Conservation (phyloP, 2,797 vertebrate species). For the Naso thynnoides region DNA sequence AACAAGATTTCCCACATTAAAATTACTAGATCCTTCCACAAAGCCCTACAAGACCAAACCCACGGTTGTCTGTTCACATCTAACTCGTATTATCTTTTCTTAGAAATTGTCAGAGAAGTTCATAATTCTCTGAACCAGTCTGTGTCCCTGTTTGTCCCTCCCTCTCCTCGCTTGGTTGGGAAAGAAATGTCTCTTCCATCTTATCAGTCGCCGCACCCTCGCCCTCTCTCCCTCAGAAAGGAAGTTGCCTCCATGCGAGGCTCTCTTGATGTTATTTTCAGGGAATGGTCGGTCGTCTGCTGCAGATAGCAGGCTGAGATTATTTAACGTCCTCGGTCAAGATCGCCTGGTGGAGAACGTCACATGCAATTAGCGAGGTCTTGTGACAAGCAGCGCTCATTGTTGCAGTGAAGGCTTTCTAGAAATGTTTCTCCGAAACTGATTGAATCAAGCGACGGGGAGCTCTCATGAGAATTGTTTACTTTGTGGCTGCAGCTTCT, state of each 20-base stretch:
- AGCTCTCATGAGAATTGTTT: conserved; percentile 40
- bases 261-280: conserved; percentile 82
- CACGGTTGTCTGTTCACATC: conserved; percentile 24
- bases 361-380: conserved; percentile 58
- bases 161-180: conserved; percentile 43
- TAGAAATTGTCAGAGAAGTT: conserved; percentile 26
- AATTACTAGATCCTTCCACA: conserved; percentile 24
- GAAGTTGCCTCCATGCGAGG: conserved; percentile 75
- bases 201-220: conserved; percentile 81
- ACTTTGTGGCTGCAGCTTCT: conserved; percentile 21
- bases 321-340: conserved; percentile 56
- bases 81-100: conserved; percentile 11
- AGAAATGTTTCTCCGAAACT: conserved; percentile 50
- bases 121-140: conserved; percentile 30
- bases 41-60: conserved; percentile 27
- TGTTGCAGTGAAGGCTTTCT: conserved; percentile 31
- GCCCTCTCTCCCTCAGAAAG: conserved; percentile 70
- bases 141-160: background rate
- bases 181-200: conserved; percentile 72
- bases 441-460: conserved; percentile 45
- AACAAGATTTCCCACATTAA: conserved; percentile 39
- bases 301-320: conserved; percentile 76
- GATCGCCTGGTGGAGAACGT: conserved; percentile 47
- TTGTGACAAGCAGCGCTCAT: conserved; percentile 56
- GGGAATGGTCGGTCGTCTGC: conserved; percentile 74